These are phyloP conservation scores for Mugil cephalus DNA, from an alignment of 2,113 vertebrate species.

Conservation along the genomic window DNA sequence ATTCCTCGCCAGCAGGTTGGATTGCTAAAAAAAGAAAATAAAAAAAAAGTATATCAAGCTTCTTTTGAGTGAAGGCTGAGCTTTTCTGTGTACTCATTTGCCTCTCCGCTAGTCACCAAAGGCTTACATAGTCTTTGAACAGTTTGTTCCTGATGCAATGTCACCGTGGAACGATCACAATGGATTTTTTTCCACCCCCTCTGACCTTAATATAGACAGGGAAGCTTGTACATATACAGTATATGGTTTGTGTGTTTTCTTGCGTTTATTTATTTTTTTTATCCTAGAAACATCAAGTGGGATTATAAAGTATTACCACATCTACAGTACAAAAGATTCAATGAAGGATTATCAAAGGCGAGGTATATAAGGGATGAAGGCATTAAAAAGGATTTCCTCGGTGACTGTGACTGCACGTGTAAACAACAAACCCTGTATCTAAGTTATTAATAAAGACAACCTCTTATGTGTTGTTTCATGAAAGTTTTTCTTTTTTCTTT, in stretches of 20 bases:
- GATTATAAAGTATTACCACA: slow-evolving; percentile 62
- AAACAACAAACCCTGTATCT: slow-evolving; percentile 34
- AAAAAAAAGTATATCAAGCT: not conserved
- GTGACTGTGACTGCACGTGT: slow-evolving; percentile 36
- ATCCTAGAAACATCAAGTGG: slow-evolving; percentile 41
- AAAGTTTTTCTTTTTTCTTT: slow-evolving; percentile 4
- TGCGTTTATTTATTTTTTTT: slow-evolving; percentile 23
- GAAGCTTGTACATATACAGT: slow-evolving; percentile 4
- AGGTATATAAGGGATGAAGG: slow-evolving; percentile 16
- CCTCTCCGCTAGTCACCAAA: slow-evolving; percentile 23
- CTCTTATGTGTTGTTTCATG: slow-evolving; percentile 8
- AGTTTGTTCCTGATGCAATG: slow-evolving; percentile 6
- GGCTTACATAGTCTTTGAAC: slow-evolving; percentile 26
- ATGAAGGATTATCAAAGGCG: slow-evolving; percentile 54
- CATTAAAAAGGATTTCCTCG: slow-evolving; percentile 58
- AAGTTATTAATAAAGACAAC: slow-evolving; percentile 37
- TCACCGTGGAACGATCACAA: slow-evolving; percentile 24
- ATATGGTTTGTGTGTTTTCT: slow-evolving; percentile 1
- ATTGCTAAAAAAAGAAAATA: slow-evolving; percentile 14
- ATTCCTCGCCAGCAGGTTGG: not conserved
- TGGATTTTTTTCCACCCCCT: not conserved
- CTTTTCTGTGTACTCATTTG: slow-evolving; percentile 33
- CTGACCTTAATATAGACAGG: slow-evolving; percentile 19
- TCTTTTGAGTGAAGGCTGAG: slow-evolving; percentile 9
- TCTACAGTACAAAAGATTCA: slow-evolving; percentile 51